Percentiles rank a stretch among this genome's conserved stretches.
These are phyloP conservation scores for Sarcophaga subvicina DNA, from an alignment of 2,888 invertebrate genomes.

Conservation along the genomic window DNA sequence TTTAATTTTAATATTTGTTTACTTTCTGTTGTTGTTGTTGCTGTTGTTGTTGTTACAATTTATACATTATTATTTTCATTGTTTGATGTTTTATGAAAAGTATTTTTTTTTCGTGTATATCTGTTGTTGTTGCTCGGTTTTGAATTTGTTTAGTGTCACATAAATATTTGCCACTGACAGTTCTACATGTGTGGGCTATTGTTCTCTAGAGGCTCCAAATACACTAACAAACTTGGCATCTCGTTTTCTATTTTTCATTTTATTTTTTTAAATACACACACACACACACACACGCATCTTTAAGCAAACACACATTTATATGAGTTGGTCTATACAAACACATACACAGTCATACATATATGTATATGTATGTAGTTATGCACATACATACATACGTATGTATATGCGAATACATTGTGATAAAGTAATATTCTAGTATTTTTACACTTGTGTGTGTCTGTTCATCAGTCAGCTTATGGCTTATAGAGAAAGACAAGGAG, in stretches of 20 bases:
- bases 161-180: slow-evolving; percentile 64
- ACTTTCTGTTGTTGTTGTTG: slow-evolving; percentile 9
- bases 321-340: background rate
- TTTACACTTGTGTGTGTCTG: slow-evolving; percentile 43
- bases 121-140: slow-evolving; percentile 23
- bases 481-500: background rate
- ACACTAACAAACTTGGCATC: slow-evolving; percentile 45
- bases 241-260: background rate
- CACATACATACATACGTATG: background rate
- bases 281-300: background rate
- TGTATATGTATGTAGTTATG: background rate
- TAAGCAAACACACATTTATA: background rate
- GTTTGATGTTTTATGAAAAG: background rate
- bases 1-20: slow-evolving; percentile 34
- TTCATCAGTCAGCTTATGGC: background rate
- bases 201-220: slow-evolving; percentile 56
- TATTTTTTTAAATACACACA: slow-evolving; percentile 5
- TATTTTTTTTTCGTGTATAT: background rate
- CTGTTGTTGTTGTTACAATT: background rate
- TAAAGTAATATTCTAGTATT: slow-evolving; percentile 39
- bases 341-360: background rate
- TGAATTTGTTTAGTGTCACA: slow-evolving; percentile 65
- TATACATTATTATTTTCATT: background rate
- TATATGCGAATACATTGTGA: slow-evolving; percentile 1
- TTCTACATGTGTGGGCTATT: slow-evolving; percentile 49